These are phyloP conservation scores for Amphipyra tragopoginis DNA, from an alignment of 2,888 invertebrate genomes.

Conservation along the genomic window DNA sequence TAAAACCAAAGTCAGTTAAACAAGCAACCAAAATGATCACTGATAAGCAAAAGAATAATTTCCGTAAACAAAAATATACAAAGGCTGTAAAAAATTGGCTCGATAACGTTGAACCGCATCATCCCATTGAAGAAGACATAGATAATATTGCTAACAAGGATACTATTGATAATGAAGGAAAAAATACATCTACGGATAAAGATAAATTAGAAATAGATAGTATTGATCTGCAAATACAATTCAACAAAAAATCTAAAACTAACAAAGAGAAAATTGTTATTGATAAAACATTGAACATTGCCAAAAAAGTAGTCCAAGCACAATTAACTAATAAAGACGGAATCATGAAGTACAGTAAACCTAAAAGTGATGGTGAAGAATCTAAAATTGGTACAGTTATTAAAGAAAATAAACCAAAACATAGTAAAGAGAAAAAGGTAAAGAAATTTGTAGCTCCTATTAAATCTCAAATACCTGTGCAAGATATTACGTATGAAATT, in stretches of 20 bases:
- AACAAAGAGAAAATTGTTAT: constrained; percentile 19
- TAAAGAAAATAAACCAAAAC: constrained; percentile 20
- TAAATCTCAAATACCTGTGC: constrained; percentile 75
- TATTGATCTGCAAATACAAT: constrained; percentile 5
- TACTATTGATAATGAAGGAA: constrained; percentile 1
- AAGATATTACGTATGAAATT: constrained; percentile 69
- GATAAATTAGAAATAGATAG: constrained; percentile 5
- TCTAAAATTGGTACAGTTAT: not conserved
- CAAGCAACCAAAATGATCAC: constrained; percentile 3
- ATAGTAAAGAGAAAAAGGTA: constrained; percentile 61
- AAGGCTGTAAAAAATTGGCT: constrained; percentile 80
- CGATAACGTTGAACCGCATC: constrained; percentile 60
- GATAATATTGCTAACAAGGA: constrained; percentile 10
- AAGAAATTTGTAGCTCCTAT: constrained; percentile 78
- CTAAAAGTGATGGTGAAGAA: constrained; percentile 51
- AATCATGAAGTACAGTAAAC: constrained; percentile 80
- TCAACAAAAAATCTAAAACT: not conserved
- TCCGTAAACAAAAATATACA: constrained; percentile 74
- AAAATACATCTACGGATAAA: not conserved
- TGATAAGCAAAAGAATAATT: constrained; percentile 37
- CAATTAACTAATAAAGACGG: constrained; percentile 79
- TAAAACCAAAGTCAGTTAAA: not conserved
- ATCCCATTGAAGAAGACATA: constrained; percentile 45
- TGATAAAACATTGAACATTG: constrained; percentile 42
- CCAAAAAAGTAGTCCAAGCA: constrained; percentile 75